Evolutionary conservation across 2,113 vertebrate genomes (phyloP).

Genomic region (Cephalopholis sonnerati): DNA sequence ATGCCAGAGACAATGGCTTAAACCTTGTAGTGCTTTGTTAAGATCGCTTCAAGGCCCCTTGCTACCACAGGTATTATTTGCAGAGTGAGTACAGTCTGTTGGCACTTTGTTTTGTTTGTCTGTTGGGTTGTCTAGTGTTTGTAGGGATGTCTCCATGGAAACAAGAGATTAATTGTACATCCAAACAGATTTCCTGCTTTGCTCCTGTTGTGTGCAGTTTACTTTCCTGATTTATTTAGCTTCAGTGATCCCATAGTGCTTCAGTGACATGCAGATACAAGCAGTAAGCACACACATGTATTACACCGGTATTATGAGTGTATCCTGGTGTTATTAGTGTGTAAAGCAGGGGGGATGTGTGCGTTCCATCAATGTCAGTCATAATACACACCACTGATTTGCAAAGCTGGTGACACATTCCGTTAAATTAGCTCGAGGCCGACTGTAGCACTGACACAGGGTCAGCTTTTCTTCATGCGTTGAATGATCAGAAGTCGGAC

Average conservation of each 20-base stretch:
- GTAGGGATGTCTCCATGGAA: slow-evolving; percentile 40
- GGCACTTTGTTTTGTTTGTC: slow-evolving; percentile 47
- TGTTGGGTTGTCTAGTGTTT: slow-evolving; percentile 28
- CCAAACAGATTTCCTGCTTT: slow-evolving; percentile 34
- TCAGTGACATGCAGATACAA: slow-evolving; percentile 28
- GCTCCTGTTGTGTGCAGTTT: neutral
- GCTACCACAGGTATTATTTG: slow-evolving; percentile 38
- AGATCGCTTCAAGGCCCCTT: slow-evolving; percentile 1
- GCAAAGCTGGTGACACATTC: slow-evolving; percentile 70
- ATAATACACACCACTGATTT: slow-evolving; percentile 48
- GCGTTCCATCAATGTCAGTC: slow-evolving; percentile 36
- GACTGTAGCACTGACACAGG: slow-evolving; percentile 36
- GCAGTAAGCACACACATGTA: neutral
- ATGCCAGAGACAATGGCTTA: slow-evolving; percentile 42
- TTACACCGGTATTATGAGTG: neutral
- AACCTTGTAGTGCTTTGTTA: slow-evolving; percentile 20
- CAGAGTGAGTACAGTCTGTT: slow-evolving; percentile 6
- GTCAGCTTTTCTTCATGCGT: slow-evolving; percentile 54
- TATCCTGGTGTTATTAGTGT: neutral
- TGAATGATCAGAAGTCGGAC: slow-evolving; percentile 68
- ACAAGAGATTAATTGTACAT: slow-evolving; percentile 46
- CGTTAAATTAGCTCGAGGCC: slow-evolving; percentile 62
- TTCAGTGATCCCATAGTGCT: slow-evolving; percentile 29
- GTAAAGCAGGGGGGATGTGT: slow-evolving; percentile 3
- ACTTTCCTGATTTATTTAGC: slow-evolving; percentile 11